Base-by-base conservation (phyloP, 2,113 vertebrate species). In the Candoia aspera region DNA sequence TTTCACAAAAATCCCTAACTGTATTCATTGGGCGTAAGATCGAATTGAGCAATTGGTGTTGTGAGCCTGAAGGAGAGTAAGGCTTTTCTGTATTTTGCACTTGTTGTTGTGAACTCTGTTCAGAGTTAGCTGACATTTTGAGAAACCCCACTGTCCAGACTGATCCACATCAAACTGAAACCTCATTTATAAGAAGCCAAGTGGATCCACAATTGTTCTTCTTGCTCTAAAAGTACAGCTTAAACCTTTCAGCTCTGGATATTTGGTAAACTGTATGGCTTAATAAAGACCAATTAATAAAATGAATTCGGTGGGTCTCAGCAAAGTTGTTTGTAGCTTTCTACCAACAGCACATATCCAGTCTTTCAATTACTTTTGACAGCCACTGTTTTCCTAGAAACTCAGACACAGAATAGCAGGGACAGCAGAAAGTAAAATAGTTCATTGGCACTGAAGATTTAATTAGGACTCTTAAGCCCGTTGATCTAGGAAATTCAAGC, bases 21-120 rank as follows among this genome's bases (percentile, higher is more conserved):
- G 55, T 21, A 33, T 88, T 92, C 91, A 92, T 91, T 91, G 91
- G 9, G 94, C 88, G 46, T 87, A 92, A 92, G 42, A 84, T 84
- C 62, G 89, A 92, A 93, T n/a, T 57, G 49, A 93, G 68, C 87
- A 91, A 93, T 84, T n/a, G 91, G 10, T 68, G 6, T 37, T 58
- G 26, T 89, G 93, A 92, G 49, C 54, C 92, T 86, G 3, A 26
- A 95, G 26, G 8, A 46, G 68, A 46, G 90, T 2, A 88, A 59
- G 91, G 0, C 83, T 64, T 64, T 95, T 42, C 29, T 12, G 19
- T 84, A 83, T 23, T 13, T 57, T 42, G 42, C 90, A 94, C 94
- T 93, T 58, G 13, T 91, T 93, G 49, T 23, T 94, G 54, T 49
- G n/a, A 62, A 21, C 53, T 86, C 0, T 46, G 0, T 55, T 37